These are phyloP conservation scores for Pediacus dermestoides DNA, from an alignment of 2,888 invertebrate genomes.

Conservation along the genomic window DNA sequence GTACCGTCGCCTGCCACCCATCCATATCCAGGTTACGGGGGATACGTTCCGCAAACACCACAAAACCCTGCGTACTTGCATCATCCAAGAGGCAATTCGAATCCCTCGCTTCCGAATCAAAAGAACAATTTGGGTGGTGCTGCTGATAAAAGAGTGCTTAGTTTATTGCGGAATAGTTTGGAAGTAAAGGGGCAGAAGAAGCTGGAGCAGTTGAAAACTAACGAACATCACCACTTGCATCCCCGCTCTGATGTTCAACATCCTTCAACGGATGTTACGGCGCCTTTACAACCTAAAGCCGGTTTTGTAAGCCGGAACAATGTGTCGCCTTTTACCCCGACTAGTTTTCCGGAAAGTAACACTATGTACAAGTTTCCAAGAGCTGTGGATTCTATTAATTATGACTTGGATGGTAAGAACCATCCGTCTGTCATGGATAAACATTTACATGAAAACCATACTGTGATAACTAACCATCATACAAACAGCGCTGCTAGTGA, in stretches of 20 bases:
- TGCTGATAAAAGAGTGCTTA: conserved; percentile 69
- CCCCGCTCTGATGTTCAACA: conserved; percentile 43
- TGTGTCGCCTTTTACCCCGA: conserved; percentile 56
- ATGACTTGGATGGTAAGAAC: conserved; percentile 34
- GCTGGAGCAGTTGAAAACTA: conserved; percentile 44
- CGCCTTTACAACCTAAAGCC: conserved; percentile 50
- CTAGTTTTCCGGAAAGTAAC: conserved; percentile 52
- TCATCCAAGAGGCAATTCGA: conserved; percentile 22
- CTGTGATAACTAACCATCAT: conserved; percentile 35
- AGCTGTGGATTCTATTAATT: conserved; percentile 64
- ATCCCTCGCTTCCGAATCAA: conserved; percentile 30
- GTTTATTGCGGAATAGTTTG: conserved; percentile 66
- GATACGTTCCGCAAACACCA: conserved; percentile 29
- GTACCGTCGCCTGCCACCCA: conserved; percentile 41
- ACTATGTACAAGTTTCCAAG: conserved; percentile 61
- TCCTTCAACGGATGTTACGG: conserved; percentile 47
- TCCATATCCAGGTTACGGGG: conserved; percentile 37
- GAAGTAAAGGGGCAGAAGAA: conserved; percentile 61
- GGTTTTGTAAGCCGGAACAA: conserved; percentile 52
- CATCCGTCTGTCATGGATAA: conserved; percentile 15
- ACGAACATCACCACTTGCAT: conserved; percentile 31
- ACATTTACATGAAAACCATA: conserved; percentile 27
- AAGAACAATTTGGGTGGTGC: conserved; percentile 49
- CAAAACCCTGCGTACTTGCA: conserved; percentile 31
- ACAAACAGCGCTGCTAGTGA: conserved; percentile 40